Evolutionary conservation across 2,113 vertebrate genomes (phyloP), one percentile per base, ranked within the genome.

Genomic region (Malurus elegans): DNA sequence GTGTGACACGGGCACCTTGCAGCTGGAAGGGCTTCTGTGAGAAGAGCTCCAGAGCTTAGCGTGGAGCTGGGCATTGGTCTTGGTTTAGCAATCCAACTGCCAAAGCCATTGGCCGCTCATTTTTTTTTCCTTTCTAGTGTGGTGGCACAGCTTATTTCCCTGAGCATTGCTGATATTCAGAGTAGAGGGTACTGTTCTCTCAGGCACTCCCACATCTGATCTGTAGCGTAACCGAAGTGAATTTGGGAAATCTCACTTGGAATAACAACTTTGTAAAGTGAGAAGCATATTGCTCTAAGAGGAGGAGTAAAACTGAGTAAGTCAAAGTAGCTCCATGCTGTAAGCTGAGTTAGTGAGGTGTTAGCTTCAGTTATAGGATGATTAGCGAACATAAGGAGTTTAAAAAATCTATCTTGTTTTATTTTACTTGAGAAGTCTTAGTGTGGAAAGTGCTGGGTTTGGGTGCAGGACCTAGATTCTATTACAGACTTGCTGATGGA

Each of bases 1-100:
- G 0, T 0, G 2, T 42, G 13, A 11, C 53, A 5, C 0, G 2
- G 85, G 60, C 51, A 38, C 64, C 62, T 36, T 44, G 5, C 31
- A 40, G 65, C 71, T 65, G 82, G 14, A 15, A 51, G 82, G 38
- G 42, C 56, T 64, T 17, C 44, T 40, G 18, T 24, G 28, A 34
- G 57, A 74, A 8, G 34, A 70, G 56, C 66, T 16, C 2, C 6
- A 5, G 8, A 36, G 48, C 57, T 38, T 10, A 29, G 69, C 34
- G 2, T 8, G 69, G 72, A 1, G 0, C 47, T 32, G 23, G 6
- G 32, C 26, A 9, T 29, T 26, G 10, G 18, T 56, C 44, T 11
- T 45, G 40, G 60, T 71, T 44, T 3, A 67, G 78, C 65, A 81
- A 66, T 15, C 48, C 40, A 17, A 8, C 29, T 47, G 21, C 80